Percentiles rank a stretch among this genome's conserved stretches.
These are phyloP conservation scores for Holothuria glaberrima DNA, from an alignment of 35 echinoderm and acorn worm genomes.

Conservation along the genomic window DNA sequence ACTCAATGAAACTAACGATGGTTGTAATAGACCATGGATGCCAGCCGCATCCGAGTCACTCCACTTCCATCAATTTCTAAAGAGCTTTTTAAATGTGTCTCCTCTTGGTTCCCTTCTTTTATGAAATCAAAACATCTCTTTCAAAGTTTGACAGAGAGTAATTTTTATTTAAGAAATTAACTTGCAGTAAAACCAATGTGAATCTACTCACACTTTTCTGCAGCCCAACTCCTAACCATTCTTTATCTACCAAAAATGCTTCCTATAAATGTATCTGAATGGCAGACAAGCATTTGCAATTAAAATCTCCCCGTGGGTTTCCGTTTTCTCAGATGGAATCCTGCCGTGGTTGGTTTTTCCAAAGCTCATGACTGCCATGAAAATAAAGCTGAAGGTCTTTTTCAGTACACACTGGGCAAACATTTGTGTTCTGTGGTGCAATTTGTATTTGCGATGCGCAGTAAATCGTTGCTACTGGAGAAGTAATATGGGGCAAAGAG, in stretches of 20 bases:
- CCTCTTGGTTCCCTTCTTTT: too few species aligned
- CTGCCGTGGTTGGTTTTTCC: too few species aligned
- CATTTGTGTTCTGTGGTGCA: conserved; percentile 12
- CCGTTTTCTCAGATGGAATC: conserved; percentile 1
- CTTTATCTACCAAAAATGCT: neutral
- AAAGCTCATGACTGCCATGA: neutral
- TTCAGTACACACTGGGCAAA: conserved; percentile 16
- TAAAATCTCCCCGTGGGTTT: conserved; percentile 43
- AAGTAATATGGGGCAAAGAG: conserved; percentile 37
- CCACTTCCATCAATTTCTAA: too few species aligned
- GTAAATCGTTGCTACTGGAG: conserved; percentile 2
- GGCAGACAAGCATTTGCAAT: conserved; percentile 18
- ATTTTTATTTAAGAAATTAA: too few species aligned
- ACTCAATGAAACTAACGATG: too few species aligned
- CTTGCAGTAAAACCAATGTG: too few species aligned
- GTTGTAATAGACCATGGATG: too few species aligned
- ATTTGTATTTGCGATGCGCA: conserved; percentile 9
- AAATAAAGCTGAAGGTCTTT: conserved; percentile 24
- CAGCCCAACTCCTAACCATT: conserved; percentile 44
- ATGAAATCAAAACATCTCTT: too few species aligned
- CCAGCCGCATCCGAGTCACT: too few species aligned
- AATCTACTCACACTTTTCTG: conserved; percentile 33
- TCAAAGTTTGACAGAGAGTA: too few species aligned
- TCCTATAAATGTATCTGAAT: neutral
- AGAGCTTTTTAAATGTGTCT: too few species aligned